Evolutionary conservation across 2,888 invertebrate species (phyloP).

Genomic region (Atethmia centrago): DNA sequence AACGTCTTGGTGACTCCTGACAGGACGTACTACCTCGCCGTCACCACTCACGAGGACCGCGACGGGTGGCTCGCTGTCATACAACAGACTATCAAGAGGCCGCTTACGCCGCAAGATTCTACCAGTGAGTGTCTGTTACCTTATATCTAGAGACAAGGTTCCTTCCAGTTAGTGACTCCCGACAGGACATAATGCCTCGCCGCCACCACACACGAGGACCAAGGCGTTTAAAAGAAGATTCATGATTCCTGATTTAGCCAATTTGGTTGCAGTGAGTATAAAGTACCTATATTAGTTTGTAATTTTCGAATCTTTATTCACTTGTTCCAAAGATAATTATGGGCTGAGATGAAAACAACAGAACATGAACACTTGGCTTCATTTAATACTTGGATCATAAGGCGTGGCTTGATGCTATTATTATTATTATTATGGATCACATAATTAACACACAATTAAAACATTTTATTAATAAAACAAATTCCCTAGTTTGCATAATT

Average conservation of each 20-base stretch:
- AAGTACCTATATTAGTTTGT: too few species aligned
- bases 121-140: constrained; percentile 89
- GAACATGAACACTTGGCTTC: too few species aligned
- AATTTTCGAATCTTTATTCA: too few species aligned
- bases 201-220: constrained; percentile 81
- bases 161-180: constrained; percentile 95
- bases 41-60: constrained; percentile 92
- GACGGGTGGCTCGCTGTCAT: constrained; percentile 95
- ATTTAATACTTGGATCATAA: not conserved
- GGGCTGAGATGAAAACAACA: too few species aligned
- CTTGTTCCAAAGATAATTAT: too few species aligned
- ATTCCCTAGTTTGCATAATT: not conserved
- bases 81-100: constrained; percentile 93
- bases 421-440: not conserved
- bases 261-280: too few species aligned
- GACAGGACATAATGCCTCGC: constrained; percentile 94
- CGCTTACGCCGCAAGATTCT: constrained; percentile 94
- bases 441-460: not conserved
- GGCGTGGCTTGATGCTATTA: not conserved
- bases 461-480: not conserved
- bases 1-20: constrained; percentile 94
- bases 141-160: constrained; percentile 7
- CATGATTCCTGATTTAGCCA: too few species aligned
- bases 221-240: too few species aligned
- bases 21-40: constrained; percentile 93